A percentile compares a stretch with the other conserved stretches of the same genome.
phyloP scores from a whole-genome alignment of 2,113 vertebrate species.

The Amblyopsis rosae region DNA sequence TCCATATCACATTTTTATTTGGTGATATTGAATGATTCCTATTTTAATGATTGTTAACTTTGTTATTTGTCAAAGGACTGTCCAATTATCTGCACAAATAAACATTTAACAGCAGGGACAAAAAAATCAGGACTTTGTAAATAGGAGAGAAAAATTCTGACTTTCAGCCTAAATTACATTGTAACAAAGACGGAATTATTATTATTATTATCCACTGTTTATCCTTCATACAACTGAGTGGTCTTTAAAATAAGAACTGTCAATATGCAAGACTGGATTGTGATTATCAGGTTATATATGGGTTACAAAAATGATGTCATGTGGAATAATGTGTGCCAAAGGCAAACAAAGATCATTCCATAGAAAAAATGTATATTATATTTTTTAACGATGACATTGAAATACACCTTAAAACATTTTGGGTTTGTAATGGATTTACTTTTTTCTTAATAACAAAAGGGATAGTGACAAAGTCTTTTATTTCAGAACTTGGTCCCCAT shows the following conservation, averaged over 20 bases:
- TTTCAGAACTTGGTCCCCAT: background rate
- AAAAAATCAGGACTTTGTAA: conserved; percentile 1
- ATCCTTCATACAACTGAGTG: background rate
- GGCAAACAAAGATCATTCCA: conserved; percentile 27
- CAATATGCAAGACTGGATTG: background rate
- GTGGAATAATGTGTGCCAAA: conserved; percentile 52
- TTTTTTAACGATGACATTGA: background rate
- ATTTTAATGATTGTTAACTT: background rate
- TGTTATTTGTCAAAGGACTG: background rate
- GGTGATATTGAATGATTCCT: conserved; percentile 3
- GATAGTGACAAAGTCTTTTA: background rate
- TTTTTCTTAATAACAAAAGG: background rate
- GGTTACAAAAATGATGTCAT: conserved; percentile 11
- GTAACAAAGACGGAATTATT: background rate
- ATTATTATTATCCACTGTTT: background rate
- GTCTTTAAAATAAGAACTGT: background rate
- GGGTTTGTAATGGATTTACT: background rate
- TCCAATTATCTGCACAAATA: conserved; percentile 3
- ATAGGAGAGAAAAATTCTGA: background rate
- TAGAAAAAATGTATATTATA: background rate
- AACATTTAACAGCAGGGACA: conserved; percentile 6
- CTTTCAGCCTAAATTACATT: background rate
- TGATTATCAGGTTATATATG: background rate
- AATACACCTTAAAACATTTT: background rate
- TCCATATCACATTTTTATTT: conserved; percentile 4